Evolutionary conservation across 2,797 vertebrate genomes (phyloP), one percentile per base, ranked within the genome.

Genomic region (Gila robusta): DNA sequence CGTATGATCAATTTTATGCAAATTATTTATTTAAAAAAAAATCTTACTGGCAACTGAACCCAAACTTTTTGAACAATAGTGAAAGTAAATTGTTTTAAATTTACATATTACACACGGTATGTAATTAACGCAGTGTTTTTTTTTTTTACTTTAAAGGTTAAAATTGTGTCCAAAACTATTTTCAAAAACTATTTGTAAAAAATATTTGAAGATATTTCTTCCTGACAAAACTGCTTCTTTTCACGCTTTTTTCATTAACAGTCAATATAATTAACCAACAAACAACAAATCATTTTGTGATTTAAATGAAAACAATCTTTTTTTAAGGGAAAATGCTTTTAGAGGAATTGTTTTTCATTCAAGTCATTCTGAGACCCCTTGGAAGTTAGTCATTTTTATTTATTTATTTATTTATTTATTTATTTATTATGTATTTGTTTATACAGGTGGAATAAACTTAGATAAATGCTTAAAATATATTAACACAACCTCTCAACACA

Each of bases 401-500:
- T 32, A 32, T 32, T 32, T 32, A n/a, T n/a, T n/a, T 32, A 32
- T 32, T 32, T 32, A 3, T 32, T 32, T 32, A 32, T 32, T n/a
- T n/a, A 32, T 32, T 32, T 32, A 32, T 32, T 2, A 32, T 32
- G 32, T 32, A 32, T 32, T 32, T 32, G 32, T 32, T 32, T 32
- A 32, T 32, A 76, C 26, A 21, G 17, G 52, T 74, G 17, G 9
- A 74, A 52, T 14, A 39, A 56, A 35, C 54, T 8, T 79, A 17
- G 37, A 62, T 59, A 56, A 16, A 71, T 76, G 14, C 62, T 70
- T 76, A 76, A 76, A 66, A 54, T 69, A 52, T 82, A 9, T 86
- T 5, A 69, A 35, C 17, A 12, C 79, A 77, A 59, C 71, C 26
- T 39, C 64, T 77, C 85, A 82, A n/a, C n/a, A 87, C 23, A 88